phyloP scores from a whole-genome alignment of 2,113 vertebrate genomes.

The Spilogale gracilis region DNA sequence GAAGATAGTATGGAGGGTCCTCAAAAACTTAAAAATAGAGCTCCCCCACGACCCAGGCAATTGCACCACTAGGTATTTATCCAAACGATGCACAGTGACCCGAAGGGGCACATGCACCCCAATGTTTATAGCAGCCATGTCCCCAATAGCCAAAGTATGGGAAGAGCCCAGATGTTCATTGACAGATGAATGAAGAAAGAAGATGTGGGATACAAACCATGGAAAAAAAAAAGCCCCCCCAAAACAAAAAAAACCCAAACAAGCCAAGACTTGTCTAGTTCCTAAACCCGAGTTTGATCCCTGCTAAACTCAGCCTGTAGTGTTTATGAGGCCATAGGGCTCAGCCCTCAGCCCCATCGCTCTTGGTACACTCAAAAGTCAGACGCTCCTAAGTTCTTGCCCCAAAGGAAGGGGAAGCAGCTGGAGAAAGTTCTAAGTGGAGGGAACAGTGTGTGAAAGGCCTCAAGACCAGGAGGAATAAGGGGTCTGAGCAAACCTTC shows the following conservation, averaged over 20 bases:
- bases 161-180: not conserved
- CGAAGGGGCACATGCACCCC: not conserved
- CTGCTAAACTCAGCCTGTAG: not conserved
- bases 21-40: not conserved
- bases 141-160: not conserved
- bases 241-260: not conserved
- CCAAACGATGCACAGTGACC: not conserved
- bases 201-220: fast-evolving
- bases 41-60: not conserved
- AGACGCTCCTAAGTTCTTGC: not conserved
- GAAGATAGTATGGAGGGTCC: not conserved
- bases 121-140: not conserved
- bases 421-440: not conserved
- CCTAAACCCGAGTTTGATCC: not conserved
- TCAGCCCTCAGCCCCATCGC: fast-evolving
- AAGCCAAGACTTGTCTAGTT: not conserved
- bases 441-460: not conserved
- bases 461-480: not conserved
- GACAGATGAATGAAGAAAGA: not conserved
- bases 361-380: not conserved
- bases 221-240: not conserved
- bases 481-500: not conserved
- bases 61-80: not conserved
- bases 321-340: fast-evolving
- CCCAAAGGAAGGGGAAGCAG: not conserved